Percentiles rank a stretch among this genome's conserved stretches.
Conservation (phyloP, 2,797 vertebrate genomes). For the Sorex maritimensis region DNA sequence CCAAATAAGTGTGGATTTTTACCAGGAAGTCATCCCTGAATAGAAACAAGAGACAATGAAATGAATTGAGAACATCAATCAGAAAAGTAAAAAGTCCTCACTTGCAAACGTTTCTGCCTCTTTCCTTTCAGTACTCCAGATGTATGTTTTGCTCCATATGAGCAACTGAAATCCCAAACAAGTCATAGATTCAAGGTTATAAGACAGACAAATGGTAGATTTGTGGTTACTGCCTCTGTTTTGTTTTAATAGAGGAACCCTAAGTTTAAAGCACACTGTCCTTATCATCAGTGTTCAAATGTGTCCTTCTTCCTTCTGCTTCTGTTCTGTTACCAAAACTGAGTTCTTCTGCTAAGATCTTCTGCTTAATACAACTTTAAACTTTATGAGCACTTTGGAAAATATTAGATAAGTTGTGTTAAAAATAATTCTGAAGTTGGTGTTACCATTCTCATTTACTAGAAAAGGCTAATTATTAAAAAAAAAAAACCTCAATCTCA, state of each 20-base stretch:
- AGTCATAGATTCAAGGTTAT: constrained; percentile 41
- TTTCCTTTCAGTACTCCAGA: neutral
- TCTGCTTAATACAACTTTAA: neutral
- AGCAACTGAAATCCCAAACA: constrained; percentile 36
- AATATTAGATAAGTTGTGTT: constrained; percentile 22
- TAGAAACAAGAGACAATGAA: neutral
- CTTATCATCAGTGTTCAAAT: neutral
- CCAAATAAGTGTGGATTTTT: neutral
- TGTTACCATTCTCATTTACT: neutral
- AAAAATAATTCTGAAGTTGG: neutral
- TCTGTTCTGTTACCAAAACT: neutral
- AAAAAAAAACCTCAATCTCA: too few species aligned
- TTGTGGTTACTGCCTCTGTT: neutral
- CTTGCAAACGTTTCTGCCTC: neutral
- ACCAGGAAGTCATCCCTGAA: neutral
- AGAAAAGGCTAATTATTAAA: neutral
- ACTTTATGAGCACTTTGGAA: constrained; percentile 3
- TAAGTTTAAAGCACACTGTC: neutral
- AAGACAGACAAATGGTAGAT: neutral
- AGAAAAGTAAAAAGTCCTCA: neutral
- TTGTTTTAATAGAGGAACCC: neutral
- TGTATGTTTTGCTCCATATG: constrained; percentile 1
- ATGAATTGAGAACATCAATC: neutral
- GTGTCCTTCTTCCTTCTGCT: neutral
- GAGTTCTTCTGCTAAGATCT: neutral